Base-by-base conservation (phyloP, 2,113 vertebrate species). In the Tichodroma muraria region DNA sequence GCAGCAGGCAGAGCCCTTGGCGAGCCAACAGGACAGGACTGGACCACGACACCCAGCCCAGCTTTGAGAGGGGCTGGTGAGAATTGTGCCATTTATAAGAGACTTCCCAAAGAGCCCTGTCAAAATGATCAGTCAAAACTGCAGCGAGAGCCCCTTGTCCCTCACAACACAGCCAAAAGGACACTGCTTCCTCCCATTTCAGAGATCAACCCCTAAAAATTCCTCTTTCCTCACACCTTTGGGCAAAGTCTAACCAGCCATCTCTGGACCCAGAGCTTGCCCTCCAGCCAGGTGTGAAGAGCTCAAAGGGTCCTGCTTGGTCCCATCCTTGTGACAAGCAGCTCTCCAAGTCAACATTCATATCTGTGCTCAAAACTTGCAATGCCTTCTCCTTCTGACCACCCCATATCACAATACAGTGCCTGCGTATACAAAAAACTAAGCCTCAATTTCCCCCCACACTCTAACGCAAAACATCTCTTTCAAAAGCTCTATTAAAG, bases 41-140 rank as follows among this genome's bases (percentile, higher is more conserved):
- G 3, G 52, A 52, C 52, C 40, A 8, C 0, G 0, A 30, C 3
- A 5, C 6, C 11, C 61, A 52, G 22, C 37, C 38, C 23, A 8
- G 50, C 11, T 37, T 69, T 42, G 18, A 38, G 37, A 73, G 37
- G 7, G 4, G n/a, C 63, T 72, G 44, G 19, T 0, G 5, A 44
- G 49, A 71, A 44, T 8, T 21, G 10, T 15, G 6, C 7, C 4
- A 0, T 14, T 52, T 11, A 3, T 37, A 33, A 50, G 40, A 85
- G 44, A 5, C 6, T 68, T 70, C 63, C 40, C 50, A 49, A 71
- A 47, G 8, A 4, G 5, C 47, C 20, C 50, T n/a, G 65, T 18
- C 47, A 30, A 75, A 70, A 23, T 1, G 1, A 50, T 13, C 38
- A 18, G 8, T 21, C 20, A 25, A 71, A 79, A 40, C 8, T 10